A percentile compares a stretch with the other conserved stretches of the same genome.
Evolutionary conservation across 92 coral and sea anemone genomes (phyloP).

Genomic region (Heliopora coerulea): DNA sequence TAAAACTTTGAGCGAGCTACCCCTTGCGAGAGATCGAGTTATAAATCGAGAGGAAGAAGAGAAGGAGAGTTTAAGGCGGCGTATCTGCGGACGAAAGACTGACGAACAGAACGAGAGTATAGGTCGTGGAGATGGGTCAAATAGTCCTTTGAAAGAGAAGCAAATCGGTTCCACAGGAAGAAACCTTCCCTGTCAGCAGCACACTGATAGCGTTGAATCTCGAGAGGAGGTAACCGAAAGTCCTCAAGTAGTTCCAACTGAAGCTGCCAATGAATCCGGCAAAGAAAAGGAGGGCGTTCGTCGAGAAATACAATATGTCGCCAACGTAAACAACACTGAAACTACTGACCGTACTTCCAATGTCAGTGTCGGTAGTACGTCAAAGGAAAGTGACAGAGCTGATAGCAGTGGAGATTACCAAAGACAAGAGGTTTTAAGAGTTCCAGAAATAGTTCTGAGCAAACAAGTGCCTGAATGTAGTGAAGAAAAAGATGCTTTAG

Average conservation of each 20-base stretch:
- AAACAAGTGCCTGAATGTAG: constrained; percentile 16
- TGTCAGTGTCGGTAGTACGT: too few relatives aligned
- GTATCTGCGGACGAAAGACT: constrained; percentile 9
- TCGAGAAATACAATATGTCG: not conserved
- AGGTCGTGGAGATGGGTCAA: not conserved
- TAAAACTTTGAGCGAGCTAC: too few relatives aligned
- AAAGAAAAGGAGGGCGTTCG: not conserved
- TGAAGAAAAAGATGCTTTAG: not conserved
- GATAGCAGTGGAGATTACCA: not conserved
- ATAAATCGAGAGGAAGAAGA: not conserved
- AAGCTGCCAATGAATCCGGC: not conserved
- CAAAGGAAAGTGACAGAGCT: not conserved
- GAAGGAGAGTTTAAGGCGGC: constrained; percentile 11
- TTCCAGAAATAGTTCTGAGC: constrained; percentile 5
- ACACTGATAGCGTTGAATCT: not conserved
- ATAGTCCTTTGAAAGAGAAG: not conserved
- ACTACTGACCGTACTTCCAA: too few relatives aligned
- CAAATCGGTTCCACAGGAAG: not conserved
- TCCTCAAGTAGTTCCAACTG: not conserved
- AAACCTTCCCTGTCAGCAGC: not conserved
- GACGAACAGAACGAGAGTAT: not conserved
- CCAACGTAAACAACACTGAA: not conserved
- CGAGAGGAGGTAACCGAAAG: not conserved
- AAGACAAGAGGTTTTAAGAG: not conserved
- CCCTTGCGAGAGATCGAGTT: too few relatives aligned